phyloP scores from a whole-genome alignment of 37 sponge, comb jelly and placozoan genomes.

The Agelas oroides region DNA sequence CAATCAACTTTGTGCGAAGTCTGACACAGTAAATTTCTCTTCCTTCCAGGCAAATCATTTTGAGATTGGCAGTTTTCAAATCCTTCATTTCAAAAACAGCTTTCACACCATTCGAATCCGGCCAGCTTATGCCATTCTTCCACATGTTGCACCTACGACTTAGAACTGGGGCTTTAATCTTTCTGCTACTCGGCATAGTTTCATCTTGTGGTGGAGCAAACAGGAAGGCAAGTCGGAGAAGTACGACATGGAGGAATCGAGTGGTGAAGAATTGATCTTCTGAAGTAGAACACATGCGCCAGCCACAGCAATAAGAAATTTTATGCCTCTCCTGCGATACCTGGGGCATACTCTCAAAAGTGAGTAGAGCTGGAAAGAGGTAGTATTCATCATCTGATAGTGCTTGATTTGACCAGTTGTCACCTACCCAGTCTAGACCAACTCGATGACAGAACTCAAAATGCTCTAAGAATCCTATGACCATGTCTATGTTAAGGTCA shows the following conservation, averaged over 20 bases:
- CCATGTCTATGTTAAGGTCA: background rate
- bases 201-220: constrained; percentile 8
- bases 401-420: background rate
- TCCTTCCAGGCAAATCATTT: background rate
- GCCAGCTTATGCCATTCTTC: constrained; percentile 27
- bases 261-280: background rate
- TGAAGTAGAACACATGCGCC: background rate
- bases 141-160: constrained; percentile 1
- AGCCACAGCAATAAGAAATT: constrained; percentile 12
- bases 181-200: background rate
- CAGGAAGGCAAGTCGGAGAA: constrained; percentile 9
- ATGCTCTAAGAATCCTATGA: background rate
- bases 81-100: constrained; percentile 14
- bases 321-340: too few species aligned
- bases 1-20: constrained; percentile 4
- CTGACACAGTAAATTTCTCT: constrained; percentile 10
- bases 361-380: constrained; percentile 27
- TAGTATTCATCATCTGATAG: background rate
- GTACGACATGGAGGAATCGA: constrained; percentile 21
- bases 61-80: background rate
- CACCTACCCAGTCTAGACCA: background rate
- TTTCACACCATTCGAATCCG: background rate
- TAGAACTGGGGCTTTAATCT: background rate
- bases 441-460: constrained; percentile 36
- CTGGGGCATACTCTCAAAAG: background rate